phyloP scores from a whole-genome alignment of 1,140 invertebrate species.

The Teleogryllus occipitalis region DNA sequence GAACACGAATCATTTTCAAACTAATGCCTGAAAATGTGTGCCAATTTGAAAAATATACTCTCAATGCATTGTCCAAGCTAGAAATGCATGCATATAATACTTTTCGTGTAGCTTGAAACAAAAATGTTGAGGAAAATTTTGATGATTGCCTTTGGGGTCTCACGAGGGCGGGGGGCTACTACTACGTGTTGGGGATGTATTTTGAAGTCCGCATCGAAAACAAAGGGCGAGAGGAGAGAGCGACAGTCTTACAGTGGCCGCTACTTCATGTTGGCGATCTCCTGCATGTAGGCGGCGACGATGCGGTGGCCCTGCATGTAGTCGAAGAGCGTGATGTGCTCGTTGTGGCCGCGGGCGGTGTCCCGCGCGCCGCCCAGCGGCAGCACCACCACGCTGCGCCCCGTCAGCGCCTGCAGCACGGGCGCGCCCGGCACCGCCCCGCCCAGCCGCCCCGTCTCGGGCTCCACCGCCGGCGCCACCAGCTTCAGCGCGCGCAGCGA shows the following conservation, averaged over 20 bases:
- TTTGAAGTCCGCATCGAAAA: not conserved
- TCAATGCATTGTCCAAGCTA: too few species aligned
- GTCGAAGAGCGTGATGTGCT: not conserved
- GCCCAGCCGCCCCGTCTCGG: not conserved
- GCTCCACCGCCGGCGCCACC: not conserved
- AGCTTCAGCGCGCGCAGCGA: not conserved
- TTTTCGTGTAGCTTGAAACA: too few species aligned
- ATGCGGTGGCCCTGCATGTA: not conserved
- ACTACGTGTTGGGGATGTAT: too few species aligned
- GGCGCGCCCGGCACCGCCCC: not conserved
- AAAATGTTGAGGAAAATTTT: too few species aligned
- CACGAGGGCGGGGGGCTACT: too few species aligned
- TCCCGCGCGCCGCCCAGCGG: not conserved
- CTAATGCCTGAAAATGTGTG: too few species aligned
- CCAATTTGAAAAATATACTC: too few species aligned
- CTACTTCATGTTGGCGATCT: conserved; percentile 1
- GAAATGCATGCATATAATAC: too few species aligned
- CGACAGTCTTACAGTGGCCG: not conserved
- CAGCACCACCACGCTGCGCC: not conserved
- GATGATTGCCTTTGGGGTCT: too few species aligned
- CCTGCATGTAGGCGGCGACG: not conserved
- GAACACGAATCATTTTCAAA: too few species aligned
- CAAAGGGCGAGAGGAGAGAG: not conserved
- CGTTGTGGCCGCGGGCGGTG: not conserved
- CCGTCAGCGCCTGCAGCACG: not conserved